A percentile compares a stretch with the other conserved stretches of the same genome.
Conservation (phyloP, 1,140 invertebrate species). For the Anoplolepis gracilipes region DNA sequence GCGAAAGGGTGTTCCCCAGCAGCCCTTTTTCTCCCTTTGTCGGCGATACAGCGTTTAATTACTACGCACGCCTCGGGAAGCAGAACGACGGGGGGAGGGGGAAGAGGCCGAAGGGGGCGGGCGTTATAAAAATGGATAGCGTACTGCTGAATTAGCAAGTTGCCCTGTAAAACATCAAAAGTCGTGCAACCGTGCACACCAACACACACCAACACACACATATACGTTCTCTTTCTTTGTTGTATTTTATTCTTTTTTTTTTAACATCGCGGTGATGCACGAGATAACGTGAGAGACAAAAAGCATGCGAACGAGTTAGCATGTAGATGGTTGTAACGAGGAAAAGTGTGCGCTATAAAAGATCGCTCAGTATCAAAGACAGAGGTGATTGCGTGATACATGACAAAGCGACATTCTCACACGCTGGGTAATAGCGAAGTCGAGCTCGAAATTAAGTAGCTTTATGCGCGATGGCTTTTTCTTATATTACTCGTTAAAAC, state of each 20-base stretch:
- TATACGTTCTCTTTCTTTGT: background rate
- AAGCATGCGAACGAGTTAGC: slow-evolving; percentile 28
- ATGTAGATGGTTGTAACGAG: slow-evolving; percentile 45
- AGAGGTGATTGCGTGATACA: slow-evolving; percentile 48
- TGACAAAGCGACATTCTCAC: slow-evolving; percentile 36
- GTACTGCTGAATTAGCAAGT: slow-evolving; percentile 54
- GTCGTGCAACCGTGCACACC: background rate
- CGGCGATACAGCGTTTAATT: slow-evolving; percentile 61
- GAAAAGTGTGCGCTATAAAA: slow-evolving; percentile 45
- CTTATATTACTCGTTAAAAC: slow-evolving; percentile 1
- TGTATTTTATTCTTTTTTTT: slow-evolving; percentile 40
- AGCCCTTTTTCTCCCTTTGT: slow-evolving; percentile 54
- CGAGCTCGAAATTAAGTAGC: slow-evolving; percentile 37
- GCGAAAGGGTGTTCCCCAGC: slow-evolving; percentile 7
- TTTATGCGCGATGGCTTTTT: background rate
- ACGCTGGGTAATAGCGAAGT: background rate
- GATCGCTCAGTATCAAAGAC: slow-evolving; percentile 51
- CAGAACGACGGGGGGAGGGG: background rate
- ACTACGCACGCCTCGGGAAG: slow-evolving; percentile 47
- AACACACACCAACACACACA: no score
- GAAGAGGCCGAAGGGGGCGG: background rate
- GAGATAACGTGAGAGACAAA: slow-evolving; percentile 17
- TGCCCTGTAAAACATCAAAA: slow-evolving; percentile 61
- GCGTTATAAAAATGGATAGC: slow-evolving; percentile 55
- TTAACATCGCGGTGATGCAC: slow-evolving; percentile 52